A percentile compares a stretch with the other conserved stretches of the same genome.
phyloP scores from a whole-genome alignment of 2,113 vertebrate genomes.

The Galbula dea region DNA sequence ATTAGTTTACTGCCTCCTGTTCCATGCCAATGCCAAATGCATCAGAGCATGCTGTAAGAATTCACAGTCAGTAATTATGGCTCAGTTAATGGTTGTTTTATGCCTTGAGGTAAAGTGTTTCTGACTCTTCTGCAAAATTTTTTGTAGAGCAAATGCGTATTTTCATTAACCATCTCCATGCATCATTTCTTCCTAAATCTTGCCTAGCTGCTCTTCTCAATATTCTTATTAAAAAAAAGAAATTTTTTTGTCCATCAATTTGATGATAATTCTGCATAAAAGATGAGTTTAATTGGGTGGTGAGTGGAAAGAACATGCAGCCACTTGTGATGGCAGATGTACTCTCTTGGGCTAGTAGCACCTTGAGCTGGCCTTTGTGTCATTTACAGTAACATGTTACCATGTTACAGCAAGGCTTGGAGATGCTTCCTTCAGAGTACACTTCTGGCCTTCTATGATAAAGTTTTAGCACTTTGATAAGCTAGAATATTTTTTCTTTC shows the following conservation, averaged over 20 bases:
- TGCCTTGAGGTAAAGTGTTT: conserved; percentile 16
- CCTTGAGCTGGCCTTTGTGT: not conserved
- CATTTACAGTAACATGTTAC: not conserved
- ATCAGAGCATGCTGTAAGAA: conserved; percentile 7
- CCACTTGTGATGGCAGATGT: not conserved
- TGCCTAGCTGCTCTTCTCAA: not conserved
- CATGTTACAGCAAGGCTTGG: not conserved
- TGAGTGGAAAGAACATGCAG: not conserved
- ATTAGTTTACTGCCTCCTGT: conserved; percentile 33
- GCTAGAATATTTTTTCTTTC: not conserved
- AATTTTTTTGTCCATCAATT: not conserved
- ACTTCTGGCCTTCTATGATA: not conserved
- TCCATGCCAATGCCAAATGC: conserved; percentile 30
- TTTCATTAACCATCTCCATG: not conserved
- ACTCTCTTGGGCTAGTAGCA: not conserved
- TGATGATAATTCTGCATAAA: not conserved
- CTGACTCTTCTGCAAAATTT: not conserved
- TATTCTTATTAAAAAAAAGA: not conserved
- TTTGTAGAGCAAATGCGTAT: not conserved
- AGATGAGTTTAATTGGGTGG: not conserved
- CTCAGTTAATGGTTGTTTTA: conserved; percentile 21
- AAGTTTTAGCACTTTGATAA: not conserved
- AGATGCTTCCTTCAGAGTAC: not conserved
- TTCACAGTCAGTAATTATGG: conserved; percentile 39
- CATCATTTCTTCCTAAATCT: not conserved